Percentiles rank a stretch among this genome's conserved stretches.
phyloP scores from a whole-genome alignment of 2,797 vertebrate genomes.

The Sebastes matsubarae region DNA sequence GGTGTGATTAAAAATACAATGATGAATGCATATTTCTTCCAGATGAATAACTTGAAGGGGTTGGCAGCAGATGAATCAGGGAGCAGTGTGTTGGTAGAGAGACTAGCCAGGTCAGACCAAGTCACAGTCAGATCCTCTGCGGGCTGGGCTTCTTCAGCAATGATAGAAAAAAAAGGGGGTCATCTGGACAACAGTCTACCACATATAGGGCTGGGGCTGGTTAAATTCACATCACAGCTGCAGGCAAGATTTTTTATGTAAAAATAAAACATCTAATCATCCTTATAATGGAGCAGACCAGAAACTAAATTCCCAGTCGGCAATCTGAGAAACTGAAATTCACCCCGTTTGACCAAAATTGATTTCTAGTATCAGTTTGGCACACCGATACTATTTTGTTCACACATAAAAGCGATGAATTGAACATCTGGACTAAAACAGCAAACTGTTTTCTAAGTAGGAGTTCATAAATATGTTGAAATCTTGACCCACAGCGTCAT shows the following conservation, averaged over 20 bases:
- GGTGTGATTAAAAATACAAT: constrained; percentile 90
- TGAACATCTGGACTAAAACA: neutral
- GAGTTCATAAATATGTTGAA: neutral
- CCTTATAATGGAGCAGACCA: constrained; percentile 12
- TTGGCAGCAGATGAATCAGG: constrained; percentile 84
- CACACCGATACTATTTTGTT: neutral
- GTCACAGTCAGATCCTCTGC: constrained; percentile 72
- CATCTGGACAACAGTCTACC: constrained; percentile 72
- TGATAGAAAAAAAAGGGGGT: constrained; percentile 30
- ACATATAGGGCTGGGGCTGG: constrained; percentile 43
- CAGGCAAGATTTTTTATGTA: constrained; percentile 9
- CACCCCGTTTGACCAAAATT: neutral
- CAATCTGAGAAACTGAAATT: neutral
- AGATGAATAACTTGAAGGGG: constrained; percentile 87
- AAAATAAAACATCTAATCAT: constrained; percentile 26
- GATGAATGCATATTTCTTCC: constrained; percentile 87
- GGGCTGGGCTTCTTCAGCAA: constrained; percentile 69
- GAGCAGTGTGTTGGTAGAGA: constrained; percentile 76
- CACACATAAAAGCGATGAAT: neutral
- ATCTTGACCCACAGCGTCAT: neutral
- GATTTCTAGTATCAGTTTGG: neutral
- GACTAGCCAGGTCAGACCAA: constrained; percentile 76
- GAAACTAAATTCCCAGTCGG: neutral
- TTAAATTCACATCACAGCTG: constrained; percentile 54
- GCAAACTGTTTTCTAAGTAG: neutral